Evolutionary conservation across 2,797 vertebrate genomes (phyloP).

Genomic region (Nothura maculosa): DNA sequence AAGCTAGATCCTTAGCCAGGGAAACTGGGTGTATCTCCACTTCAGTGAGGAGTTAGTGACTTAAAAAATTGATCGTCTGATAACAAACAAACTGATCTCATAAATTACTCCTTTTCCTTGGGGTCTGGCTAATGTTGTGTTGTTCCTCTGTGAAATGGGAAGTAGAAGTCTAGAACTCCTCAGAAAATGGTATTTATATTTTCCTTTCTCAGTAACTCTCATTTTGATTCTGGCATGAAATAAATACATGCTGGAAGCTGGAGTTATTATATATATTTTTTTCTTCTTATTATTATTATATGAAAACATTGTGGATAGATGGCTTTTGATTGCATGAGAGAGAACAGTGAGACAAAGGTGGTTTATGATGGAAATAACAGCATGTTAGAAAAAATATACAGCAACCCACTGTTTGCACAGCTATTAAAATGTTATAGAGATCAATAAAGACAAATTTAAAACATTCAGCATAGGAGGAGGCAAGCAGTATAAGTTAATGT

Average conservation of each 20-base stretch:
- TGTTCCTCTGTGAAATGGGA: neutral
- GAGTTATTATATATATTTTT: neutral
- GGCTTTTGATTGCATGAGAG: neutral
- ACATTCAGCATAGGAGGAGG: slow-evolving; percentile 24
- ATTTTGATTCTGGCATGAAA: neutral
- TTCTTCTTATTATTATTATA: neutral
- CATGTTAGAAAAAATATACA: neutral
- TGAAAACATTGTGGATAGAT: neutral
- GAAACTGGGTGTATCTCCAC: neutral
- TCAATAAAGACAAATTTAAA: slow-evolving; percentile 42
- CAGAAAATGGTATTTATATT: neutral
- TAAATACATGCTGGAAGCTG: neutral
- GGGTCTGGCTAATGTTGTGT: neutral
- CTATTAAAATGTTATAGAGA: slow-evolving; percentile 15
- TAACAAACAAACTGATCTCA: neutral
- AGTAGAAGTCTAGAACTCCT: neutral
- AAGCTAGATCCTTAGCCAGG: neutral
- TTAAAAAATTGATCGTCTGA: neutral
- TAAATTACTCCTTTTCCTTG: neutral
- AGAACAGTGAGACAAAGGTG: neutral
- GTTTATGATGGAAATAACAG: neutral
- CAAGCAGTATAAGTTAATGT: slow-evolving; percentile 31
- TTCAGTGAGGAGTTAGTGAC: neutral
- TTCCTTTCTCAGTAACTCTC: neutral
- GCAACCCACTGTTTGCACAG: slow-evolving; percentile 55